phyloP scores from a whole-genome alignment of 2,113 vertebrate species.

The Ahaetulla prasina region DNA sequence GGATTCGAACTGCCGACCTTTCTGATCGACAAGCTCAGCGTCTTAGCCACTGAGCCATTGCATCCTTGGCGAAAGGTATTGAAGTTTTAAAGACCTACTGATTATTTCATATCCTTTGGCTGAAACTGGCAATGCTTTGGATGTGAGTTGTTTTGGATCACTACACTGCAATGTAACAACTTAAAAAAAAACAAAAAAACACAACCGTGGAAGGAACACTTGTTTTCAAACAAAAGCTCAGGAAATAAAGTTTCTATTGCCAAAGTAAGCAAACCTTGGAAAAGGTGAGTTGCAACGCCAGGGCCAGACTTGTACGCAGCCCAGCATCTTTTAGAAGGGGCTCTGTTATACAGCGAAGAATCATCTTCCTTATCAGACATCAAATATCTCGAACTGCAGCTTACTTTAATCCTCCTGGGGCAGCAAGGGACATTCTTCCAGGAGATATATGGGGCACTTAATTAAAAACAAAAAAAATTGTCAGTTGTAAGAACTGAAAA shows the following conservation, averaged over 20 bases:
- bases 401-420: constrained; percentile 66
- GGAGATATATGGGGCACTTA: constrained; percentile 10
- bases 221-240: neutral
- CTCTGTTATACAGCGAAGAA: constrained; percentile 66
- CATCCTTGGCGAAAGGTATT: neutral
- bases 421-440: constrained; percentile 57
- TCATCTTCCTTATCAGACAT: constrained; percentile 68
- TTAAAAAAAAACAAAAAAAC: constrained; percentile 40
- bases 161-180: neutral
- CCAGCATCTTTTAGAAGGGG: constrained; percentile 52
- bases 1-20: too few species aligned
- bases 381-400: constrained; percentile 65
- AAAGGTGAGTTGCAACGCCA: constrained; percentile 61
- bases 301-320: constrained; percentile 22
- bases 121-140: neutral
- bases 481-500: neutral
- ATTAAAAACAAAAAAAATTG: constrained; percentile 7
- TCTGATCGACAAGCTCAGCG: too few species aligned
- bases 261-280: constrained; percentile 61
- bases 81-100: neutral
- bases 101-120: neutral
- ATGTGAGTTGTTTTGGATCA: too few species aligned
- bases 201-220: constrained; percentile 29
- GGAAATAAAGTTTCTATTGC: constrained; percentile 36
- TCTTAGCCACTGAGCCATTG: too few species aligned